Conservation (phyloP, 2,113 vertebrate species). For the Alligator sinensis region DNA sequence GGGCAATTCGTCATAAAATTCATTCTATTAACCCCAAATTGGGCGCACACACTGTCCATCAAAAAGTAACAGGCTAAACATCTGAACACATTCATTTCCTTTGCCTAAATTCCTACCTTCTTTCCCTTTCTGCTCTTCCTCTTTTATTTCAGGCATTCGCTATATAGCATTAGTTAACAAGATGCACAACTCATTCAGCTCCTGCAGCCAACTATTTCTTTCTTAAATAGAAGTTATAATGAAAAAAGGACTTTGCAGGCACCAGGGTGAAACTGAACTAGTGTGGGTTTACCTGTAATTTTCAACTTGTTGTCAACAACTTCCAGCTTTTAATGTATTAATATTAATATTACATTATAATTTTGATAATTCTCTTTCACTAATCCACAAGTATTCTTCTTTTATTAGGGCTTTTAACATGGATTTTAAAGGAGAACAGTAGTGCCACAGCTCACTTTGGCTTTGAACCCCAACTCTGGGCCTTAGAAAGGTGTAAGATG, state of each 20-base stretch:
- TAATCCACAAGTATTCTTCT: neutral
- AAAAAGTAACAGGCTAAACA: neutral
- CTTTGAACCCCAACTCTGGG: too few relatives aligned
- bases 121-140: neutral
- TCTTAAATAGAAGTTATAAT: neutral
- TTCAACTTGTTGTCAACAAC: neutral
- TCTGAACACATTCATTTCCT: neutral
- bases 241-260: neutral
- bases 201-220: neutral
- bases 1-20: neutral
- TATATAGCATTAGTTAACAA: neutral
- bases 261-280: neutral
- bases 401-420: neutral
- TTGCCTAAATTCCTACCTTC: neutral
- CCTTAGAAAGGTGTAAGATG: neutral
- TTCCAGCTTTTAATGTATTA: neutral
- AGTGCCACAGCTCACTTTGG: too few relatives aligned
- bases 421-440: neutral
- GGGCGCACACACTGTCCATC: neutral
- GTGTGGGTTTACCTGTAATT: neutral
- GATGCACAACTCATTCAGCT: neutral
- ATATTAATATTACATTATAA: neutral
- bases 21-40: neutral
- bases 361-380: neutral
- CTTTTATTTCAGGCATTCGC: neutral